Conservation (phyloP, 2,797 vertebrate genomes). For the Pampus argenteus region DNA sequence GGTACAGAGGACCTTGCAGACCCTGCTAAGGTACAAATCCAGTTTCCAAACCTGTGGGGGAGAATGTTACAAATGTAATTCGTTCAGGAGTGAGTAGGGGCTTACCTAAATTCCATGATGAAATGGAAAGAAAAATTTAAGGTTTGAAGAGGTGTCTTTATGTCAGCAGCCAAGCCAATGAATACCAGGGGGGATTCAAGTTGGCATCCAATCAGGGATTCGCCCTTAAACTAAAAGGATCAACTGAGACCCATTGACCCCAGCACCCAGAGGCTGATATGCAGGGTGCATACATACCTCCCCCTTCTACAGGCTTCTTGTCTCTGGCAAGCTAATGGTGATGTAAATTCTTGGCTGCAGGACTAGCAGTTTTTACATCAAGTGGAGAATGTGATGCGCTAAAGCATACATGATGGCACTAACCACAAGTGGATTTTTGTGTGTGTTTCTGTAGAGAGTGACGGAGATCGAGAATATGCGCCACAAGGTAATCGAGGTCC, state of each 20-base stretch:
- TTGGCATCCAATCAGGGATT: constrained; percentile 84
- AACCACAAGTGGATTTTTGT: constrained; percentile 56
- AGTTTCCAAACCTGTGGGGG: constrained; percentile 4
- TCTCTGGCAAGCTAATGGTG: constrained; percentile 83
- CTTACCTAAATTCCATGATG: constrained; percentile 75
- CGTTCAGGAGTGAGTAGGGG: constrained; percentile 68
- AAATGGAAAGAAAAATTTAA: constrained; percentile 69
- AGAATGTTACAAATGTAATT: constrained; percentile 42
- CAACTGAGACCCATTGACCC: constrained; percentile 76
- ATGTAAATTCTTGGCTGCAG: constrained; percentile 86
- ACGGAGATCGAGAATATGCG: constrained; percentile 99
- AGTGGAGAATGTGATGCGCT: constrained; percentile 72
- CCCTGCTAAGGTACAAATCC: constrained; percentile 92
- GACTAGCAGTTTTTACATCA: constrained; percentile 82
- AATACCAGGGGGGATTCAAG: constrained; percentile 82
- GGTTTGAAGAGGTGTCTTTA: constrained; percentile 88
- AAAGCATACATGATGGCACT: constrained; percentile 6
- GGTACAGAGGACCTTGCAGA: constrained; percentile 94
- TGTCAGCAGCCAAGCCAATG: constrained; percentile 85
- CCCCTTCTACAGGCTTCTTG: constrained; percentile 81
- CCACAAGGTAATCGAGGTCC: constrained; percentile 95
- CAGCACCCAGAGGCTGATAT: constrained; percentile 81
- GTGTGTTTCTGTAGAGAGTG: constrained; percentile 89
- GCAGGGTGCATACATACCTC: constrained; percentile 82
- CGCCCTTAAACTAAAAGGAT: constrained; percentile 77